A percentile compares a stretch with the other conserved stretches of the same genome.
Evolutionary conservation across 2,888 invertebrate species (phyloP).

Genomic region (Notodonta ziczac): DNA sequence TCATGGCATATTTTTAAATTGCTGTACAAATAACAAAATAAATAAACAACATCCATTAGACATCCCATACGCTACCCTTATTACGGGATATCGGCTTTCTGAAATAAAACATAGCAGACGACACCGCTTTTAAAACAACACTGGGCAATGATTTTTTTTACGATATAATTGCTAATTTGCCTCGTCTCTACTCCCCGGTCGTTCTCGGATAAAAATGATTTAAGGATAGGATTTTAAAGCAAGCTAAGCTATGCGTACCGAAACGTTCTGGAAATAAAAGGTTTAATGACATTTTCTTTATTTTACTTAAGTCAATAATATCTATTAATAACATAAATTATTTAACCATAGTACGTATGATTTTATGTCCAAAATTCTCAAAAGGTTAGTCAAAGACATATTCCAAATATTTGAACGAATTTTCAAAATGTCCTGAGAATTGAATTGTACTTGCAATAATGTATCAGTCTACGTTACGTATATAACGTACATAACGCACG

Average conservation of each 20-base stretch:
- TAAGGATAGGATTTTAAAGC: background rate
- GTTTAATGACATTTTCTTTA: no score
- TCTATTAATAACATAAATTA: no score
- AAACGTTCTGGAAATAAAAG: no score
- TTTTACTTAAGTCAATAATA: no score
- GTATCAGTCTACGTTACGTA: no score
- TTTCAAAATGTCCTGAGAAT: no score
- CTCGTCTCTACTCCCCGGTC: slow-evolving; percentile 43
- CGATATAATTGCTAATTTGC: slow-evolving; percentile 80
- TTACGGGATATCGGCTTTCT: slow-evolving; percentile 48
- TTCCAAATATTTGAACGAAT: no score
- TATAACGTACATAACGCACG: no score
- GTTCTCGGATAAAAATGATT: slow-evolving; percentile 6
- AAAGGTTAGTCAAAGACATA: background rate
- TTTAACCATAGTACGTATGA: no score
- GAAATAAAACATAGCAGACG: slow-evolving; percentile 58
- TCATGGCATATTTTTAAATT: no score
- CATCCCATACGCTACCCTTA: slow-evolving; percentile 37
- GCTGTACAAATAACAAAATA: background rate
- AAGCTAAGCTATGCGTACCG: background rate
- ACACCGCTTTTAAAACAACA: slow-evolving; percentile 66
- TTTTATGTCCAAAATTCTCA: no score
- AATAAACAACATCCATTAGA: slow-evolving; percentile 16
- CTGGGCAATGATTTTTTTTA: slow-evolving; percentile 64
- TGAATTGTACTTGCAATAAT: no score